Percentiles rank a stretch among this genome's conserved stretches.
Conservation (phyloP, 2,113 vertebrate genomes). For the Tyrannus savana region DNA sequence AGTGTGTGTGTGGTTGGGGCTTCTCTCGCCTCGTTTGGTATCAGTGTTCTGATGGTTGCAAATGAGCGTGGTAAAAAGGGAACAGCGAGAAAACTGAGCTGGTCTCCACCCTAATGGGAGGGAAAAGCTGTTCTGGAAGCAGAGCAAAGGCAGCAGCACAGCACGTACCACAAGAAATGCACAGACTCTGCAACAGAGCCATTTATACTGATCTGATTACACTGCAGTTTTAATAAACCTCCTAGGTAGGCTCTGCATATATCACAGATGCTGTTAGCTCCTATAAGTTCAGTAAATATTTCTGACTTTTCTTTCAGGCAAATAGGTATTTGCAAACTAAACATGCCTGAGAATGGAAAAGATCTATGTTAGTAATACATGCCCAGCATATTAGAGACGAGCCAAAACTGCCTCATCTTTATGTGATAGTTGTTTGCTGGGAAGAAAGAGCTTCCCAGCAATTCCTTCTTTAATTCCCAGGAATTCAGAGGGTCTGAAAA, state of each 20-base stretch:
- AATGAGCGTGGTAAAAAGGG: not conserved
- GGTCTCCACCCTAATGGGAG: not conserved
- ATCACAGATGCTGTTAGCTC: not conserved
- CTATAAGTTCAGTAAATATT: not conserved
- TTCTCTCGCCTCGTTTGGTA: not conserved
- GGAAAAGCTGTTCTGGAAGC: not conserved
- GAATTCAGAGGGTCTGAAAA: not conserved
- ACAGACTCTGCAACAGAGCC: fast-evolving
- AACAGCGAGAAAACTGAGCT: not conserved
- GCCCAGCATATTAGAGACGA: not conserved
- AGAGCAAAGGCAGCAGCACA: not conserved
- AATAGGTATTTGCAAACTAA: not conserved
- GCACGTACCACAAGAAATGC: fast-evolving
- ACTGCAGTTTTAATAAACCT: not conserved
- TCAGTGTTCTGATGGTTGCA: not conserved
- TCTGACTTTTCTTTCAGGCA: not conserved
- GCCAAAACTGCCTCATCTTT: not conserved
- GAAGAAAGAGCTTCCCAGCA: not conserved
- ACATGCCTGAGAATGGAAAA: not conserved
- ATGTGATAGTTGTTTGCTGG: not conserved
- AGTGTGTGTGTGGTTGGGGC: not conserved
- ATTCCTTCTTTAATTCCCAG: fast-evolving
- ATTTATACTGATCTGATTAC: not conserved
- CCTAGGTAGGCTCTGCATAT: not conserved
- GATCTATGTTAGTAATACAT: not conserved